phyloP scores from a whole-genome alignment of 2,113 vertebrate species.

The Mesembrinibis cayennensis region DNA sequence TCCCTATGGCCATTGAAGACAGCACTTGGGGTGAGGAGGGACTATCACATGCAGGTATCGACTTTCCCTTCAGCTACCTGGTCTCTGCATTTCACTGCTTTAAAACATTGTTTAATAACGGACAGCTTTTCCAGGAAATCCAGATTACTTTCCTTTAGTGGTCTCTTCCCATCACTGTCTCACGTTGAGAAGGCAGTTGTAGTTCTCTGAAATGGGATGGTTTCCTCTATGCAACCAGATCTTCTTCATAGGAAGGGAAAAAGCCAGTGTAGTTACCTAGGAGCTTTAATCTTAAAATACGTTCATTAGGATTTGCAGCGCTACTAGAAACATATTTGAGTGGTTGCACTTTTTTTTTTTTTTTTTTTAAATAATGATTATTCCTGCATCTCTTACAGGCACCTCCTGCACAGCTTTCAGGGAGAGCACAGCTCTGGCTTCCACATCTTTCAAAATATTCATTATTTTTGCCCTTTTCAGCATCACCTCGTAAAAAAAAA shows the following conservation, averaged over 20 bases:
- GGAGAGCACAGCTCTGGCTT: background rate
- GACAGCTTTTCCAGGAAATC: background rate
- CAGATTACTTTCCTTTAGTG: background rate
- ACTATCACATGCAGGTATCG: fast-evolving
- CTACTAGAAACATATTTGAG: background rate
- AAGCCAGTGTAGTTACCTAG: background rate
- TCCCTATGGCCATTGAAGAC: background rate
- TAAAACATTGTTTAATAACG: background rate
- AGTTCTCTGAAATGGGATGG: background rate
- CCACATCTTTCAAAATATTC: conserved; percentile 38
- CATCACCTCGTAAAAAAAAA: conserved; percentile 43
- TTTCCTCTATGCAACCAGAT: background rate
- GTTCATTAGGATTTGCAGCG: background rate
- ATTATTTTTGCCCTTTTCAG: conserved; percentile 68
- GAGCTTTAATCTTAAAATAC: background rate
- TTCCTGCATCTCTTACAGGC: background rate
- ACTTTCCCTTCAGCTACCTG: background rate
- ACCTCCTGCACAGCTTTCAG: background rate
- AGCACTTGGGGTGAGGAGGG: background rate
- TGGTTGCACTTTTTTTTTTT: background rate
- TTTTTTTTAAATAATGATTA: background rate
- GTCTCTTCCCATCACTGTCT: background rate
- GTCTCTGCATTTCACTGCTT: background rate
- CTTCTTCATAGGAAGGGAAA: background rate
- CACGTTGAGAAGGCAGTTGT: background rate